These are phyloP conservation scores for Pterostichus niger DNA, from an alignment of 2,888 invertebrate genomes.

Conservation along the genomic window DNA sequence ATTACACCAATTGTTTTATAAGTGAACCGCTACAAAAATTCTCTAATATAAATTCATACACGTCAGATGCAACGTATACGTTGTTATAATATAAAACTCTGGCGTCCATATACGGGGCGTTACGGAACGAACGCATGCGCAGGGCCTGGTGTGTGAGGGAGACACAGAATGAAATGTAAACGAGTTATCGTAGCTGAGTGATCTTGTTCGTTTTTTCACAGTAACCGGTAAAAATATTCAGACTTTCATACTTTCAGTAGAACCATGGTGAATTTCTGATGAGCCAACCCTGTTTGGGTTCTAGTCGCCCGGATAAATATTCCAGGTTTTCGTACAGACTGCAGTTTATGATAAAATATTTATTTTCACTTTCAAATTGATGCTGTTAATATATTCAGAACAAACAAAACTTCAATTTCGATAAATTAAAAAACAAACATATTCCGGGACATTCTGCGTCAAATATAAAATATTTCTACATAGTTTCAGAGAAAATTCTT, in stretches of 20 bases:
- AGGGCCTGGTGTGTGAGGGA: not conserved
- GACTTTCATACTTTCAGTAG: conserved; percentile 69
- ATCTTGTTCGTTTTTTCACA: conserved; percentile 68
- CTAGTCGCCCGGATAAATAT: conserved; percentile 50
- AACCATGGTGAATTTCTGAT: conserved; percentile 69
- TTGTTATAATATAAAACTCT: not conserved
- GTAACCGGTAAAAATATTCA: conserved; percentile 69
- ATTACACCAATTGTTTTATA: conserved; percentile 64
- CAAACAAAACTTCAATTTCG: too few relatives aligned
- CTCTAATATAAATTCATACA: conserved; percentile 67
- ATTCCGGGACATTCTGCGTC: too few relatives aligned
- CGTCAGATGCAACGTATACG: conserved; percentile 36
- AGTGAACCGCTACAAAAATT: conserved; percentile 60
- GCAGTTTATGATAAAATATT: too few relatives aligned
- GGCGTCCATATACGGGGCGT: conserved; percentile 9
- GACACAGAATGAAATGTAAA: conserved; percentile 62
- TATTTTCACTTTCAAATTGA: too few relatives aligned
- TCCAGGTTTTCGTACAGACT: not conserved
- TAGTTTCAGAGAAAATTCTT: too few relatives aligned
- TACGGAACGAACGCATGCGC: not conserved
- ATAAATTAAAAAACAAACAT: too few relatives aligned
- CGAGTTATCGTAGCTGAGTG: conserved; percentile 69
- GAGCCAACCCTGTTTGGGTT: conserved; percentile 67
- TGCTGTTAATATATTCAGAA: too few relatives aligned
- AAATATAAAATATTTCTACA: too few relatives aligned